These are phyloP conservation scores for Spea multiplicata DNA, from an alignment of 2,113 vertebrate species.

Conservation along the genomic window DNA sequence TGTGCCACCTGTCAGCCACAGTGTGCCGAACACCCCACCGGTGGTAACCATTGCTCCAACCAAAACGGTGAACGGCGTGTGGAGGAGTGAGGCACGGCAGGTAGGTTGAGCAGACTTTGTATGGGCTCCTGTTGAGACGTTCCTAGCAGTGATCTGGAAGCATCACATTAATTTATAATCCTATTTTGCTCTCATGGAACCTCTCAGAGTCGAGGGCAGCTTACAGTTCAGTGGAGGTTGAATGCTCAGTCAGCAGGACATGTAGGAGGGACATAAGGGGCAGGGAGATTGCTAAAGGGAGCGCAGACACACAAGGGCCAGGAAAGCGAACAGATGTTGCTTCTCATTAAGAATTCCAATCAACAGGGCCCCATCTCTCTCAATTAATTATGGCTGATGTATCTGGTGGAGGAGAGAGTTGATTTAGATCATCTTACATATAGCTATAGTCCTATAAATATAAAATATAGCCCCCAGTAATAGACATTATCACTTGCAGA, in stretches of 20 bases:
- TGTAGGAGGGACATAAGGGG: neutral
- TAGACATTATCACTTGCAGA: too few species aligned
- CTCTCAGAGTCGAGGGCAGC: slow-evolving; percentile 9
- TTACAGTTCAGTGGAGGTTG: slow-evolving; percentile 20
- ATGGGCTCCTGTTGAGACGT: neutral
- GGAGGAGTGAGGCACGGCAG: slow-evolving; percentile 93
- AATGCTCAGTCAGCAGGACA: slow-evolving; percentile 17
- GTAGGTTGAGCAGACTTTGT: slow-evolving; percentile 57
- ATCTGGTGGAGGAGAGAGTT: slow-evolving; percentile 51
- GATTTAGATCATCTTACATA: slow-evolving; percentile 6
- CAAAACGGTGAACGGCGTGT: slow-evolving; percentile 94
- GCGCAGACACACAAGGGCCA: neutral
- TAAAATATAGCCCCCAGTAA: too few species aligned
- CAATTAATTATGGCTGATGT: slow-evolving; percentile 53
- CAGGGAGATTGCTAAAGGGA: slow-evolving; percentile 6
- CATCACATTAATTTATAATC: slow-evolving; percentile 25
- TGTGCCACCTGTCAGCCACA: slow-evolving; percentile 86
- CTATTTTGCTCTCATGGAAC: neutral
- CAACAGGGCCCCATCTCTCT: slow-evolving; percentile 49
- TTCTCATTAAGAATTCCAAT: slow-evolving; percentile 53
- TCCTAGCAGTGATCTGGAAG: neutral
- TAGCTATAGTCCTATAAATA: too few species aligned
- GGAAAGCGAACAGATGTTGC: slow-evolving; percentile 47
- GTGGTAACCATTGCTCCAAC: slow-evolving; percentile 98
- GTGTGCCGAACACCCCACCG: slow-evolving; percentile 92